Base-by-base conservation (phyloP, 2,888 invertebrate genomes). In the Nephrotoma guestfalica region DNA sequence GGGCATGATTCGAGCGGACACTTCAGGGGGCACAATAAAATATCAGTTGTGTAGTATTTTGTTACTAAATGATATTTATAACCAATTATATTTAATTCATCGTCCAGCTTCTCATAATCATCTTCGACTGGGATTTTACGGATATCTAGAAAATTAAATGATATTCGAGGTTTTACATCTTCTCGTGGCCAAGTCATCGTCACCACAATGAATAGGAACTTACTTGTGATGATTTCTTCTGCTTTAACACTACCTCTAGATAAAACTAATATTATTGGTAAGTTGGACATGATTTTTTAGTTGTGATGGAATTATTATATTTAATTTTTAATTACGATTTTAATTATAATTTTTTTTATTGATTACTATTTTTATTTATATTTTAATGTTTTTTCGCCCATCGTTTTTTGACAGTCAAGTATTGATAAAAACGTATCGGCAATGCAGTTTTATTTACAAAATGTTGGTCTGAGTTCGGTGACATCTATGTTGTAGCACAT, bases 21-120 rank as follows among this genome's bases (percentile, higher is more conserved):
- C 13, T 88, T 88, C 4, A 88, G 88, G 9, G 89, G 89, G 4
- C 89, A 87, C 4, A 89, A 86, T 4, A 88, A 86, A 6, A 89
- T 86, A 71, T 89, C 88, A 71, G 88, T 88, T 86, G 88, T 88
- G 86, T 89, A 89, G 86, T 89, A 89, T 87, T 89, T 89, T 41
- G 89, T 89, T 0, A 87, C 88, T 57, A 89, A 86, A 57, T 89
- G 87, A 85, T 88, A 88, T 86, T 88, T 88, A 87, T 88, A 89
- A 0, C 89, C 89, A 86, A 43, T 43, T 43, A 41, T 41, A 41
- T 57, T 41, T 41, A 40, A n/a, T 5, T 86, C 86, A 41, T 51
- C 51, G 41, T 86, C 86, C 7, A 86, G n/a, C 15, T 57, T 43
- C n/a, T 86, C 51, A 41, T 51, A 40, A 51, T 86, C 86, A 15